phyloP scores from a whole-genome alignment of 2,113 vertebrate genomes.

The Pipra filicauda region DNA sequence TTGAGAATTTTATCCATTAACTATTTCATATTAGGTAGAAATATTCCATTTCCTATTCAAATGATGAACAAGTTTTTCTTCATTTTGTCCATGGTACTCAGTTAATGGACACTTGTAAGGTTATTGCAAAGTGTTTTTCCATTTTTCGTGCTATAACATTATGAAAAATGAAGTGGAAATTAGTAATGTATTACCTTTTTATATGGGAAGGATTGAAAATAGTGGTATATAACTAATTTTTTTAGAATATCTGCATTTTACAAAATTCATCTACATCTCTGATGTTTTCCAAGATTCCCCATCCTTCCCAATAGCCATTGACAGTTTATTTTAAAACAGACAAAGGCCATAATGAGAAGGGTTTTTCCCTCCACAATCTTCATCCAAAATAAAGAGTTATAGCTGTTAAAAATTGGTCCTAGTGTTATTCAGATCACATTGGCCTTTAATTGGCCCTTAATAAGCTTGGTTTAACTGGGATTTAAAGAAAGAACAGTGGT shows the following conservation, averaged over 20 bases:
- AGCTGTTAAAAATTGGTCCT: constrained; percentile 57
- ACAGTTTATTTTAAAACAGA: constrained; percentile 26
- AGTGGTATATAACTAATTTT: not conserved
- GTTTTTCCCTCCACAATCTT: constrained; percentile 7
- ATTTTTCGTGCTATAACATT: not conserved
- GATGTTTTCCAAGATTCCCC: not conserved
- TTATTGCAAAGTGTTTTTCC: not conserved
- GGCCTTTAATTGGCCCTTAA: constrained; percentile 82
- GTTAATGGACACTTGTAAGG: not conserved
- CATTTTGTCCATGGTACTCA: not conserved
- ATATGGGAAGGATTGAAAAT: not conserved
- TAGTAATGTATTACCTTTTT: not conserved
- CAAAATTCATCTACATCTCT: not conserved
- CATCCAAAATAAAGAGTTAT: constrained; percentile 53
- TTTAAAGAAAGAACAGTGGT: constrained; percentile 83
- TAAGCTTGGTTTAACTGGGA: constrained; percentile 86
- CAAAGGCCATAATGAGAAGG: constrained; percentile 35
- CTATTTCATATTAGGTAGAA: not conserved
- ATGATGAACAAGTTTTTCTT: not conserved
- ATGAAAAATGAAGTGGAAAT: not conserved
- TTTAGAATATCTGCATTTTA: not conserved
- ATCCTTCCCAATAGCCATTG: not conserved
- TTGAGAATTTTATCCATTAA: not conserved
- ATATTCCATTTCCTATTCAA: not conserved
- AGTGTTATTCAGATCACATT: constrained; percentile 80